Evolutionary conservation across 2,113 vertebrate genomes (phyloP).

Genomic region (Cettia cetti): DNA sequence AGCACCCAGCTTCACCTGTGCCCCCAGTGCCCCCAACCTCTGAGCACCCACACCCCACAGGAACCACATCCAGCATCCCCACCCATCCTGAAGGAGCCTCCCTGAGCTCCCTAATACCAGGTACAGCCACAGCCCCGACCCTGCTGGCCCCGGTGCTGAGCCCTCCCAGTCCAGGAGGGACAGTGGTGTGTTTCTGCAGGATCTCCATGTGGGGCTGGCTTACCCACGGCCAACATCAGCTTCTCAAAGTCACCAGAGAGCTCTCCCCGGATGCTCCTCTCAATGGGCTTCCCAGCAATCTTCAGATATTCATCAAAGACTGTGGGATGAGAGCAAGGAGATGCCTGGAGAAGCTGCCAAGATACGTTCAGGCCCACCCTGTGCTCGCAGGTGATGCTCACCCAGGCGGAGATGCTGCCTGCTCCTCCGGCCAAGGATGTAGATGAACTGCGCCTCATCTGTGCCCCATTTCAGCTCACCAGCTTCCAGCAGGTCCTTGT

Average conservation of each 20-base stretch:
- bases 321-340: constrained; percentile 9
- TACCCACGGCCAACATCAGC: constrained; percentile 94
- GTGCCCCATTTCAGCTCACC: constrained; percentile 95
- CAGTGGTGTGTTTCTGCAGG: rapidly evolving
- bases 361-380: background rate
- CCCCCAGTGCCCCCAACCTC: background rate
- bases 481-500: constrained; percentile 87
- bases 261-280: constrained; percentile 90
- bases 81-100: background rate
- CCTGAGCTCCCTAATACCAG: background rate
- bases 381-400: constrained; percentile 49
- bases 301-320: constrained; percentile 93
- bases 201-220: background rate
- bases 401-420: constrained; percentile 88
- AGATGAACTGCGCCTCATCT: constrained; percentile 93
- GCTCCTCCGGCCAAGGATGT: constrained; percentile 91
- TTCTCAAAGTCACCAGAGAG: constrained; percentile 95
- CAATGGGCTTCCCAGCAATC: constrained; percentile 85
- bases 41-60: background rate
- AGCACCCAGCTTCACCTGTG: background rate
- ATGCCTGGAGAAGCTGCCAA: background rate
- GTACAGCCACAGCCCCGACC: background rate
- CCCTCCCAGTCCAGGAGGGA: background rate
- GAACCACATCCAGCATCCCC: background rate
- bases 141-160: background rate